phyloP scores from a whole-genome alignment of 2,113 vertebrate genomes.

The Pholis gunnellus region DNA sequence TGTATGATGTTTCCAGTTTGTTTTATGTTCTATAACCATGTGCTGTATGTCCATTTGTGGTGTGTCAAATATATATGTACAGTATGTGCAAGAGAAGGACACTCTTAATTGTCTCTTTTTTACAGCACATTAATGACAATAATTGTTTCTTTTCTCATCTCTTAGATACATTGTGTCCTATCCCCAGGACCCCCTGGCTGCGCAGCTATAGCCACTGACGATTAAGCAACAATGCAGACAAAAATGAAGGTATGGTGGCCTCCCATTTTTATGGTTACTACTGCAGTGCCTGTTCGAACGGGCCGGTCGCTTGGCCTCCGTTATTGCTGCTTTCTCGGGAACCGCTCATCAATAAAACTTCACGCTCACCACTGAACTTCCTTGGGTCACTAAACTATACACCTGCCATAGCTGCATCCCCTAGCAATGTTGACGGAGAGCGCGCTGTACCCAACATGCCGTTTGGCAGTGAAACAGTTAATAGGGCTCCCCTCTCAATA shows the following conservation, averaged over 20 bases:
- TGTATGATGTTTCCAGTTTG: conserved; percentile 4
- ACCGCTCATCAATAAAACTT: not conserved
- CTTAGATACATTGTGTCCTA: conserved; percentile 6
- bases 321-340: not conserved
- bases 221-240: not conserved
- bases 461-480: not conserved
- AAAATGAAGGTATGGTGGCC: not conserved
- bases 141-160: conserved; percentile 22
- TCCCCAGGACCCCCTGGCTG: conserved; percentile 1
- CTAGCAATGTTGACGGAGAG: not conserved
- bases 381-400: not conserved
- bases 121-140: conserved; percentile 17
- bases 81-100: not conserved
- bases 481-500: not conserved
- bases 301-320: not conserved
- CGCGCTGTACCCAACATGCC: not conserved
- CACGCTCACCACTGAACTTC: not conserved
- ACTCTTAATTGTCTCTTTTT: not conserved
- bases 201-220: conserved; percentile 10
- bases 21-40: not conserved
- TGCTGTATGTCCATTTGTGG: not conserved
- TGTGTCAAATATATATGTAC: conserved; percentile 3
- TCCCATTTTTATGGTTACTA: not conserved
- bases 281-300: not conserved
- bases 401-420: not conserved